Base-by-base conservation (phyloP, 2,113 vertebrate genomes). In the Apistogramma diplotaenia region DNA sequence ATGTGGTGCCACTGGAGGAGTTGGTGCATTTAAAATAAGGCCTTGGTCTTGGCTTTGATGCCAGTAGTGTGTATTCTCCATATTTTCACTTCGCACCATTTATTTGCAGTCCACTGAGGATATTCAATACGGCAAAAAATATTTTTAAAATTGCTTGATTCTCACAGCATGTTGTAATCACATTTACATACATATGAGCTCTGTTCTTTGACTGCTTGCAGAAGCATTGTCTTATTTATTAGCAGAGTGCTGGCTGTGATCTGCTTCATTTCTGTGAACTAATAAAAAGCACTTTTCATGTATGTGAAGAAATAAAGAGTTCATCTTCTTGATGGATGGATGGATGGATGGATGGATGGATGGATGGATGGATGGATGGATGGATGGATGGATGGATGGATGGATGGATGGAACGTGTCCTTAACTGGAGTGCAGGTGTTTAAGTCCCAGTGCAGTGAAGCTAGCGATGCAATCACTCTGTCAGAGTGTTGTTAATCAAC, bases 191-290 rank as follows among this genome's bases (percentile, higher is more conserved):
- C 21, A 9, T 49, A 27, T 31, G 27, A n/a, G 15, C 31, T 1
- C 37, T 11, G 51, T n/a, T 25, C 60, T 54, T 72, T 12, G 37
- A 54, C 10, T 57, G 18, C 27, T 27, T 46, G 57, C 25, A 13
- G 29, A 10, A n/a, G 21, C 27, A 43, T 70, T 61, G 82, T 79
- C 82, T 84, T 83, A 89, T 86, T 67, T 67, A 12, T 10, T 16
- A 21, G 67, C 16, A 65, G 37, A 21, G 21, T 57, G 25, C 65
- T 19, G 13, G 61, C 71, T 55, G 8, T 37, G 27, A 49, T 23
- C 18, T 16, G 40, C 40, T 74, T 19, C 13, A 31, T 54, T 37
- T 76, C 27, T 21, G 62, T 54, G 55, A 82, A 59, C 29, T 67
- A 46, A 67, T 23, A 67, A 67, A 46, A 27, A 29, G 29, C 18